phyloP scores from a whole-genome alignment of 2,888 invertebrate species.

The Drepanosiphum platanoidis region DNA sequence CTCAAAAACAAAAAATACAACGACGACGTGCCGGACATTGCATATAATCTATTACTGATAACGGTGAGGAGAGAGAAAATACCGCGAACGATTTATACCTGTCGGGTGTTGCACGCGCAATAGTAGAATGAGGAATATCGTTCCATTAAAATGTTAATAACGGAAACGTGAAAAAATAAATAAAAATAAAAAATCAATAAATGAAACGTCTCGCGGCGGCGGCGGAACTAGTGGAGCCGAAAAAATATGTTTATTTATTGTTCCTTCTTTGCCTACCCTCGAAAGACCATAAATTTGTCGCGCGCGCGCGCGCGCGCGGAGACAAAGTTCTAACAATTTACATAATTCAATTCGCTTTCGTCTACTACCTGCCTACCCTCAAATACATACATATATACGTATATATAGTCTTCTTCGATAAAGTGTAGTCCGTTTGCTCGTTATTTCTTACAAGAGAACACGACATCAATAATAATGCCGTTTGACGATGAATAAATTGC shows the following conservation, averaged over 20 bases:
- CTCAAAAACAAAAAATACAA: too few species aligned
- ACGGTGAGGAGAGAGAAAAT: neutral
- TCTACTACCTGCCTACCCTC: neutral
- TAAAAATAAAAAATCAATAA: conserved; percentile 33
- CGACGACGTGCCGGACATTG: too few species aligned
- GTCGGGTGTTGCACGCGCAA: neutral
- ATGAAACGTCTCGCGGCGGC: conserved; percentile 11
- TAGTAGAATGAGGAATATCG: conserved; percentile 20
- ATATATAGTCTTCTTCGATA: neutral
- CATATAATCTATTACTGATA: too few species aligned
- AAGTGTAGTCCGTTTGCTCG: neutral
- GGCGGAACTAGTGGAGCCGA: conserved; percentile 26
- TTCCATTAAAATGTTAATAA: conserved; percentile 31
- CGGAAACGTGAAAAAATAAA: neutral
- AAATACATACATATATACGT: neutral
- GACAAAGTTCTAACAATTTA: neutral
- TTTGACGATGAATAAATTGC: too few species aligned
- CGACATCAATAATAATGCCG: too few species aligned
- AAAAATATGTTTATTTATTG: conserved; percentile 44
- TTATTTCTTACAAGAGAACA: too few species aligned
- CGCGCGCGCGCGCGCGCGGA: too few species aligned
- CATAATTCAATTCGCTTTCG: conserved; percentile 34
- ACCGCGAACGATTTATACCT: neutral
- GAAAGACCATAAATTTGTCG: conserved; percentile 32
- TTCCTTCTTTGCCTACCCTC: neutral